These are phyloP conservation scores for Polypterus senegalus DNA, from an alignment of 2,113 vertebrate species.

Conservation along the genomic window DNA sequence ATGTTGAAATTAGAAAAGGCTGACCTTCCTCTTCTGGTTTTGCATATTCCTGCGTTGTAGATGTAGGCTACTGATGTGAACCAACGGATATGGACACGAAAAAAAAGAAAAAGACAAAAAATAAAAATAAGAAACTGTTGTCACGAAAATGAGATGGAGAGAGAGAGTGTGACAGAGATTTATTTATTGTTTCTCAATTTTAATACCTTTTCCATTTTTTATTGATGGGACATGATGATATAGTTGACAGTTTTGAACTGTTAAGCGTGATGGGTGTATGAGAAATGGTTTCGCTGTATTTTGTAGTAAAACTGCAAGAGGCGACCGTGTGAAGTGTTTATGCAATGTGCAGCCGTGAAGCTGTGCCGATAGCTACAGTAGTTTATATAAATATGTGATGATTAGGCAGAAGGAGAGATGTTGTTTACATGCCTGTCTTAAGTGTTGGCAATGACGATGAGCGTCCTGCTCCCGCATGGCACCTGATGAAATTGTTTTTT, in stretches of 20 bases:
- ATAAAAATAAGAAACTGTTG: background rate
- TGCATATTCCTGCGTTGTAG: slow-evolving; percentile 14
- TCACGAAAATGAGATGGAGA: background rate
- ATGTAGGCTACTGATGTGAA: slow-evolving; percentile 9
- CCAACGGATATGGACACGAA: slow-evolving; percentile 5
- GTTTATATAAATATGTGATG: slow-evolving; percentile 7
- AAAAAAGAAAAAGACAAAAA: slow-evolving; percentile 5
- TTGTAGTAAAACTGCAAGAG: slow-evolving; percentile 15
- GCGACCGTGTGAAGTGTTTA: slow-evolving; percentile 21
- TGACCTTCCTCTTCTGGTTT: slow-evolving; percentile 7
- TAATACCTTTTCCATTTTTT: slow-evolving; percentile 7
- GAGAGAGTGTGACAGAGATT: slow-evolving; percentile 11
- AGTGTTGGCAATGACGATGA: slow-evolving; percentile 19
- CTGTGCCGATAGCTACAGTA: slow-evolving; percentile 28
- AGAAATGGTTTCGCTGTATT: slow-evolving; percentile 16
- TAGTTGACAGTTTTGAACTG: slow-evolving; percentile 17
- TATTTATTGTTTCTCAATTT: slow-evolving; percentile 14
- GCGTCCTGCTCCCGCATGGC: slow-evolving; percentile 7
- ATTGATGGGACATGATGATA: slow-evolving; percentile 12
- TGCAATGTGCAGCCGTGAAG: slow-evolving; percentile 42
- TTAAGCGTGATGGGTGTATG: slow-evolving; percentile 16
- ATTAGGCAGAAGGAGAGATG: slow-evolving; percentile 20
- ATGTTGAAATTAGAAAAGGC: background rate
- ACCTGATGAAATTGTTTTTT: slow-evolving; percentile 4
- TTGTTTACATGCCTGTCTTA: slow-evolving; percentile 32